Evolutionary conservation across 2,888 invertebrate species (phyloP), one percentile per base, ranked within the genome.

Genomic region (Acanthosepion esculentum): DNA sequence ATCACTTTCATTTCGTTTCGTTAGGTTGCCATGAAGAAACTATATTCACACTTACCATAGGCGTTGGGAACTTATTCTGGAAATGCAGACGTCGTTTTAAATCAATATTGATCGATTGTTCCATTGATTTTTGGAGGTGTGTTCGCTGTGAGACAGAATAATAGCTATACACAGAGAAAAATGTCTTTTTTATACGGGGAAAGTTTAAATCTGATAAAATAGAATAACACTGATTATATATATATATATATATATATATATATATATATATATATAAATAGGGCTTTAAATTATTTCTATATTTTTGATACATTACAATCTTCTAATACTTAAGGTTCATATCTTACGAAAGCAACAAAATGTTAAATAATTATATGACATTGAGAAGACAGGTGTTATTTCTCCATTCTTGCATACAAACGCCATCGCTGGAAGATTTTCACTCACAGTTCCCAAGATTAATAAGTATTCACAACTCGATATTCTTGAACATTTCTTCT

Each of bases 221-320:
- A 78, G 29, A 10, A 78, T n/a, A 78, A 29, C 15, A 78, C n/a
- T 12, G 18, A n/a, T n/a, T n/a, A 0, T 3, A 0, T 78, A 78
- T 78, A n/a, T 78, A 78, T 78, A 78, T 78, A 78, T 78, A 78
- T 78, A 78, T 78, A 78, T 78, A 78, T 64, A 64, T 64, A 29
- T 29, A 78, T 64, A 29, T 29, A 64, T 64, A 64, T 29, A 29
- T 78, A 78, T 78, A 78, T 78, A 78, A 12, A 78, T 78, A n/a
- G 29, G 7, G n/a, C 0, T 78, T 3, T 78, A 12, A n/a, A 12
- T 59, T 78, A n/a, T 78, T 8, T 78, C 5, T 78, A n/a, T 78
- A n/a, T 59, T 7, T 59, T 59, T 59, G 59, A 59, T 59, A 59
- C 23, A 20, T 59, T 59, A 59, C 20, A 59, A 23, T 59, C 23